These are phyloP conservation scores for Andinoacara biseriatus DNA, from an alignment of 2,113 vertebrate species.

Conservation along the genomic window DNA sequence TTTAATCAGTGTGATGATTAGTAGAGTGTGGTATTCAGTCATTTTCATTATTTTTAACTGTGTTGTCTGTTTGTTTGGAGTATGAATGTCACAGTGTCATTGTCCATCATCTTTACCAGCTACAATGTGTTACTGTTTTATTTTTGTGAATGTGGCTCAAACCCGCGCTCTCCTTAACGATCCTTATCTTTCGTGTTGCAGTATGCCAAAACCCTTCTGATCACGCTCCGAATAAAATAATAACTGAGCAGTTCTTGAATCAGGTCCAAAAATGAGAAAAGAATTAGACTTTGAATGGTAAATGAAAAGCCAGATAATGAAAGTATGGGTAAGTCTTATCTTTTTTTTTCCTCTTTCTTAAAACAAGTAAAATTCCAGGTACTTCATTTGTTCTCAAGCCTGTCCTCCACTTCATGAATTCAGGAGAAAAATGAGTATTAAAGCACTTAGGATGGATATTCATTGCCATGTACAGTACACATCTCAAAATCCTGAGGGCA, in stretches of 20 bases:
- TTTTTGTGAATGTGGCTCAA: slow-evolving; percentile 46
- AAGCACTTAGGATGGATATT: not conserved
- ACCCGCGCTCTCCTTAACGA: not conserved
- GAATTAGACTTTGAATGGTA: not conserved
- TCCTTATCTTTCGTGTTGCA: slow-evolving; percentile 39
- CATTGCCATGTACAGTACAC: not conserved
- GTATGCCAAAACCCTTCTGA: slow-evolving; percentile 58
- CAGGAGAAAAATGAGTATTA: not conserved
- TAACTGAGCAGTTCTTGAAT: not conserved
- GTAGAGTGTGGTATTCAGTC: slow-evolving; percentile 34
- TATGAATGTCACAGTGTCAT: slow-evolving; percentile 8
- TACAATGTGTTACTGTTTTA: slow-evolving; percentile 27
- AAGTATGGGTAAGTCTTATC: not conserved
- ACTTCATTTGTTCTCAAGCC: not conserved
- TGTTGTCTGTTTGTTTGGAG: slow-evolving; percentile 14
- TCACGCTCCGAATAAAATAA: slow-evolving; percentile 25
- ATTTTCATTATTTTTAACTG: slow-evolving; percentile 34
- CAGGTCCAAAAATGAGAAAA: not conserved
- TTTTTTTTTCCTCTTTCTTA: not conserved
- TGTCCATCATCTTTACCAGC: slow-evolving; percentile 8
- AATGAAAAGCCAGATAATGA: not conserved
- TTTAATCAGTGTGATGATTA: slow-evolving; percentile 39
- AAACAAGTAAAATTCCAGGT: not conserved
- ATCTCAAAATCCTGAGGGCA: not conserved
- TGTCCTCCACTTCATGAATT: not conserved